These are phyloP conservation scores for Grammomys surdaster DNA, from an alignment of 2,113 vertebrate species.

Conservation along the genomic window DNA sequence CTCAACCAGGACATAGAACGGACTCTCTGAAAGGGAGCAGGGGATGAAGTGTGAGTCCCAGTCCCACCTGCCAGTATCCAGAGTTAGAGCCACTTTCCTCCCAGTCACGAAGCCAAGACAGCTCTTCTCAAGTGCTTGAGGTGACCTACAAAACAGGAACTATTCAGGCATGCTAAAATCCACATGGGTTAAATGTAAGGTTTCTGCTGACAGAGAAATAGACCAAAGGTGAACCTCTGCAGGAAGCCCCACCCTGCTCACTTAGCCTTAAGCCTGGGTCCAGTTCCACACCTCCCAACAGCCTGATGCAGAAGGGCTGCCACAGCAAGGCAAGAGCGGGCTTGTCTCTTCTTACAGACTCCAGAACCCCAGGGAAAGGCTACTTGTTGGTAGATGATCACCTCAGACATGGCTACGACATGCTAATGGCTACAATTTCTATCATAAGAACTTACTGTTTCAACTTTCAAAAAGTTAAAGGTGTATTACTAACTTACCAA, in stretches of 20 bases:
- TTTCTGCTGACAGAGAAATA: not conserved
- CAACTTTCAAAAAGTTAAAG: not conserved
- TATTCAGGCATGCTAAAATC: not conserved
- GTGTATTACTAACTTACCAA: not conserved
- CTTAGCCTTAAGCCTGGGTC: not conserved
- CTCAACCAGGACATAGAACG: slow-evolving; percentile 96
- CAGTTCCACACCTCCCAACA: not conserved
- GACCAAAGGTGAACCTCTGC: not conserved
- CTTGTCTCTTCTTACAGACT: not conserved
- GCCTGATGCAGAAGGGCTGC: not conserved
- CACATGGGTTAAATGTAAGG: not conserved
- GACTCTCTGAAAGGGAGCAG: slow-evolving; percentile 87
- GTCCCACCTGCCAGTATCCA: rapidly evolving
- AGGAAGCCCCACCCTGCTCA: not conserved
- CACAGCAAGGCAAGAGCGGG: no score
- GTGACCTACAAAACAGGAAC: not conserved
- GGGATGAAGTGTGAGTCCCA: not conserved
- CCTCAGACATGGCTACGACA: not conserved
- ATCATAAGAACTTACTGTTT: not conserved
- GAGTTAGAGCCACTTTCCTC: not conserved
- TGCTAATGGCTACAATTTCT: not conserved
- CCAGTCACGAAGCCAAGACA: rapidly evolving
- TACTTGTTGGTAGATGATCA: rapidly evolving
- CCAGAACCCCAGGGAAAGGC: not conserved
- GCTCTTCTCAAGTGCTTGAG: not conserved